Percentiles rank a stretch among this genome's conserved stretches.
These are phyloP conservation scores for Scaptodrosophila lebanonensis DNA, from an alignment of 1,140 invertebrate genomes.

Conservation along the genomic window DNA sequence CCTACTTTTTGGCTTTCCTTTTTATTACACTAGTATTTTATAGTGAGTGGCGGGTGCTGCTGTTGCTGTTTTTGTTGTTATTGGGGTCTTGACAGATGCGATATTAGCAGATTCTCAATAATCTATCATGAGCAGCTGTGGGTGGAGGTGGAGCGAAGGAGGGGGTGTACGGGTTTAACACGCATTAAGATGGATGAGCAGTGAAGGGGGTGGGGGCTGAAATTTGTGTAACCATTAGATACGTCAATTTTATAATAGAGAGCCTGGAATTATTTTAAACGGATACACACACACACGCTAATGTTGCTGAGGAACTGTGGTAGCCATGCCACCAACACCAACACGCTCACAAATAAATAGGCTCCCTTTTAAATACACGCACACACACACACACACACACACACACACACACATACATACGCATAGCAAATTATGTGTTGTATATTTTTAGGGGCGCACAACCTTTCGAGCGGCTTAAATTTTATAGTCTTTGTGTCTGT, in stretches of 20 bases:
- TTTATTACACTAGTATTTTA: no score
- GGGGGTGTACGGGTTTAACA: no score
- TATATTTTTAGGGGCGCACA: constrained; percentile 65
- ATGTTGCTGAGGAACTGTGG: constrained; percentile 8
- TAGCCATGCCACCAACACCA: neutral
- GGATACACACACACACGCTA: constrained; percentile 1
- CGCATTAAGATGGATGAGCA: no score
- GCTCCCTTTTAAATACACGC: neutral
- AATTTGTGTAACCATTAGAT: constrained; percentile 67
- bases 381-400: constrained; percentile 1
- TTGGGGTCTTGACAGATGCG: no score
- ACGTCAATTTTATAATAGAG: constrained; percentile 65
- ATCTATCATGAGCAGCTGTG: no score
- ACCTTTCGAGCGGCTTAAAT: constrained; percentile 66
- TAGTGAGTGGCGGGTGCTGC: no score
- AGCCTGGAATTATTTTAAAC: no score
- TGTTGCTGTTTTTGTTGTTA: no score
- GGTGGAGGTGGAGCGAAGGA: no score
- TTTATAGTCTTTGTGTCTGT: constrained; percentile 37
- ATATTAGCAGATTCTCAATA: no score
- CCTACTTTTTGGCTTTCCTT: no score
- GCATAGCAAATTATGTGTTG: constrained; percentile 44
- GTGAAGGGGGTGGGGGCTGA: no score
- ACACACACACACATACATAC: neutral
- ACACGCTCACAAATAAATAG: neutral